These are phyloP conservation scores for Serrognathus titanus DNA, from an alignment of 2,888 invertebrate genomes.

Conservation along the genomic window DNA sequence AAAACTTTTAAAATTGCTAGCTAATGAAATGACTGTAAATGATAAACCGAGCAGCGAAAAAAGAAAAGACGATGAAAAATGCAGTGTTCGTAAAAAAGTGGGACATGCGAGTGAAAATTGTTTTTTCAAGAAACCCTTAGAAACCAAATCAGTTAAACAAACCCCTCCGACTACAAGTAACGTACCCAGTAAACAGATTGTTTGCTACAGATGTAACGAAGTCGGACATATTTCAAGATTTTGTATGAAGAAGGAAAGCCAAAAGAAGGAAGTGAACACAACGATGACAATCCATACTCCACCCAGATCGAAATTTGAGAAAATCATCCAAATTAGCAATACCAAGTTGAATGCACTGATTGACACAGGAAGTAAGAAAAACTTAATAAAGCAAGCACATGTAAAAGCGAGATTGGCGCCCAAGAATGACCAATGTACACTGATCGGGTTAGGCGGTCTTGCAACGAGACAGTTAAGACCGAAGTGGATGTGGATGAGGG, in stretches of 20 bases:
- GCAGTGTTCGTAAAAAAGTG: neutral
- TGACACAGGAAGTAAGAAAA: neutral
- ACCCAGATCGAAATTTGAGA: too few species aligned
- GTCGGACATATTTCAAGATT: neutral
- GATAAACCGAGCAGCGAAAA: neutral
- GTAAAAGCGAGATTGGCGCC: neutral
- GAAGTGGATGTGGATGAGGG: neutral
- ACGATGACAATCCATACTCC: too few species aligned
- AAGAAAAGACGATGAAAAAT: neutral
- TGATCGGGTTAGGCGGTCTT: neutral
- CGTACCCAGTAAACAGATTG: too few species aligned
- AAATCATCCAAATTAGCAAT: too few species aligned
- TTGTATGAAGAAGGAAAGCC: neutral
- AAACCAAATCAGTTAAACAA: neutral
- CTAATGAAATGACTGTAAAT: neutral
- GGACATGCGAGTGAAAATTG: constrained; percentile 1
- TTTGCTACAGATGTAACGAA: neutral
- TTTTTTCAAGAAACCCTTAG: neutral
- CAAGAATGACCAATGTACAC: neutral
- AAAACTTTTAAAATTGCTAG: too few species aligned
- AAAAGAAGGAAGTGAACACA: neutral
- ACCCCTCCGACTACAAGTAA: too few species aligned
- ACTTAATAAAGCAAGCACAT: neutral
- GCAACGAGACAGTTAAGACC: neutral
- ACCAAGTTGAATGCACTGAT: too few species aligned